Conservation (phyloP, 2,113 vertebrate species). For the Scomber japonicus region DNA sequence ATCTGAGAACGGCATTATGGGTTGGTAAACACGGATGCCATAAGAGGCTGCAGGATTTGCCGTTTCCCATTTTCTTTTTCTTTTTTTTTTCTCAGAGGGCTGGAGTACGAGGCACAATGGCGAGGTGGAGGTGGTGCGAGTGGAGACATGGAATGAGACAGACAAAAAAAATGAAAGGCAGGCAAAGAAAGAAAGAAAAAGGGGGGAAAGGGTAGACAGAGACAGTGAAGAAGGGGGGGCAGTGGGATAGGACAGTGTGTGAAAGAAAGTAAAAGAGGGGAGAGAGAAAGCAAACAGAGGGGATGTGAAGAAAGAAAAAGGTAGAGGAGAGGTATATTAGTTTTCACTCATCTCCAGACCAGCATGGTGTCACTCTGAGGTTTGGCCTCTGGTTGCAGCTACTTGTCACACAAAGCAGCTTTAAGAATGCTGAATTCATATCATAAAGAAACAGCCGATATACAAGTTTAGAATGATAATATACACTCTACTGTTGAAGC, state of each 20-base stretch:
- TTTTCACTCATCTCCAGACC: constrained; percentile 5
- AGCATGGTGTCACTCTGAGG: not conserved
- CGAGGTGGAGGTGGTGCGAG: constrained; percentile 47
- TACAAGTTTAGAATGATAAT: not conserved
- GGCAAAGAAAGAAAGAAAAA: constrained; percentile 6
- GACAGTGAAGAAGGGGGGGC: not conserved
- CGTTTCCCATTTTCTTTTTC: constrained; percentile 73
- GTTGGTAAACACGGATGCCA: constrained; percentile 83
- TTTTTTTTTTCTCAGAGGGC: constrained; percentile 32
- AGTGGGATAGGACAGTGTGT: constrained; percentile 8
- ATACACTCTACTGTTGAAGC: not conserved
- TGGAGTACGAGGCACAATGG: constrained; percentile 57
- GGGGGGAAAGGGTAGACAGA: constrained; percentile 17
- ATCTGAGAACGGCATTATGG: constrained; percentile 84
- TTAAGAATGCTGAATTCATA: not conserved
- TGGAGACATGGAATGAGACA: constrained; percentile 44
- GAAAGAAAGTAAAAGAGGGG: not conserved
- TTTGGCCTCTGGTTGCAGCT: not conserved
- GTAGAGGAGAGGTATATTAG: not conserved
- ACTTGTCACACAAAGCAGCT: not conserved
- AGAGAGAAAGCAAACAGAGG: constrained; percentile 16
- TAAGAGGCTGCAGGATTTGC: constrained; percentile 83
- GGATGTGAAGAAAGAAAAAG: constrained; percentile 6
- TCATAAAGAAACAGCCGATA: not conserved
- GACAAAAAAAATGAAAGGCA: constrained; percentile 47